These are phyloP conservation scores for Notiomystis cincta DNA, from an alignment of 2,113 vertebrate genomes.

Conservation along the genomic window DNA sequence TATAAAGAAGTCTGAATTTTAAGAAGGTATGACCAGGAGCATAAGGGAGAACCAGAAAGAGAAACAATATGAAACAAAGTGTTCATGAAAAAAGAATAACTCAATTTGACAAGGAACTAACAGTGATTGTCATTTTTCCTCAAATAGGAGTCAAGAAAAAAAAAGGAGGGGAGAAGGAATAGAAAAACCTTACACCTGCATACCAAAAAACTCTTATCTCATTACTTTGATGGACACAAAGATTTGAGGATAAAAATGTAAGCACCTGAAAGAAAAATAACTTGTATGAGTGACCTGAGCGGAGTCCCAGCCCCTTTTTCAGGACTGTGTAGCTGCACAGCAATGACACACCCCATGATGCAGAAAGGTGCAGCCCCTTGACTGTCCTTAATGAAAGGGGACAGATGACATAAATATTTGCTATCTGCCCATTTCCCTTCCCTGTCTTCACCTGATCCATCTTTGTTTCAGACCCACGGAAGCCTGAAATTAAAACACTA, in stretches of 20 bases:
- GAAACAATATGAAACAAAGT: not conserved
- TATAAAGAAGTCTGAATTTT: not conserved
- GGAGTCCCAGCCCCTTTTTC: not conserved
- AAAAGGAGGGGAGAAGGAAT: accelerated
- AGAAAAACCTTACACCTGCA: not conserved
- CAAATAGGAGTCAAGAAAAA: not conserved
- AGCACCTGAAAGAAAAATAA: not conserved
- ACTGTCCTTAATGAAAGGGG: not conserved
- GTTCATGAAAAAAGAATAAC: not conserved
- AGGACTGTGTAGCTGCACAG: not conserved
- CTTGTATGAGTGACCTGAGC: not conserved
- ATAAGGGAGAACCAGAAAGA: not conserved
- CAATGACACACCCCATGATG: not conserved
- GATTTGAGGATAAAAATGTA: not conserved
- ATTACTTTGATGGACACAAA: not conserved
- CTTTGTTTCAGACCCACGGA: not conserved
- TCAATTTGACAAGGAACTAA: not conserved
- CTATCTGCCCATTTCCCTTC: not conserved
- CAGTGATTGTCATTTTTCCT: not conserved
- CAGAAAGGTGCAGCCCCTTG: not conserved
- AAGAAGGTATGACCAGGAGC: not conserved
- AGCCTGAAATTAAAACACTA: not conserved
- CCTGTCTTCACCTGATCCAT: not conserved
- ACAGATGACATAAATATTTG: not conserved
- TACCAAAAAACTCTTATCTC: not conserved